phyloP scores from a whole-genome alignment of 2,888 invertebrate species.

The Rhagium mordax region DNA sequence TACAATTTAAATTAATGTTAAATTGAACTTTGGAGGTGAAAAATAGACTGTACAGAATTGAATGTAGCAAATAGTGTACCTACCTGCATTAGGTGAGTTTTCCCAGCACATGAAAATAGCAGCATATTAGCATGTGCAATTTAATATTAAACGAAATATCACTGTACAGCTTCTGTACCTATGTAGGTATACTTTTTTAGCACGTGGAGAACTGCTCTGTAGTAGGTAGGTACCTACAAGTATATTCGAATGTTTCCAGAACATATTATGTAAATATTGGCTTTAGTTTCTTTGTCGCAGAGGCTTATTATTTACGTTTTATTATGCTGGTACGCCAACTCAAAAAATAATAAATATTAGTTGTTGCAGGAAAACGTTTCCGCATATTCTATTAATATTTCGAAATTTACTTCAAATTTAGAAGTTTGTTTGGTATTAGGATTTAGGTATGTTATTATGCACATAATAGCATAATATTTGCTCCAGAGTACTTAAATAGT shows the following conservation, averaged over 20 bases:
- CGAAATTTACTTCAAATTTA: not conserved
- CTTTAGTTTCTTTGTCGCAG: not conserved
- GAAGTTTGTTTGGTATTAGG: not conserved
- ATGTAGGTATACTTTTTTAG: not conserved
- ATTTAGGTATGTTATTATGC: no score
- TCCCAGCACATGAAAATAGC: not conserved
- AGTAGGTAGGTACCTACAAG: no score
- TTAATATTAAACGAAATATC: not conserved
- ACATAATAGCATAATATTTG: no score
- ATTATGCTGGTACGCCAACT: not conserved
- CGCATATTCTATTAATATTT: not conserved
- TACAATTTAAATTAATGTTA: constrained; percentile 25
- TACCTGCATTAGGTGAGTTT: not conserved
- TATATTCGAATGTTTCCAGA: no score
- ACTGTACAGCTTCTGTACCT: not conserved
- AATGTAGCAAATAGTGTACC: not conserved
- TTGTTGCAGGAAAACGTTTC: not conserved
- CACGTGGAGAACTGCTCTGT: not conserved
- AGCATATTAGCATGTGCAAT: not conserved
- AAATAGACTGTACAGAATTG: not conserved
- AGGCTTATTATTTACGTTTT: not conserved
- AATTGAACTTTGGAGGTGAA: constrained; percentile 1
- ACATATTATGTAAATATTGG: not conserved
- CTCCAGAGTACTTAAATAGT: no score
- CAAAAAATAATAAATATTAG: not conserved